Conservation (phyloP, 1,140 invertebrate genomes). For the Heliconius melpomene region DNA sequence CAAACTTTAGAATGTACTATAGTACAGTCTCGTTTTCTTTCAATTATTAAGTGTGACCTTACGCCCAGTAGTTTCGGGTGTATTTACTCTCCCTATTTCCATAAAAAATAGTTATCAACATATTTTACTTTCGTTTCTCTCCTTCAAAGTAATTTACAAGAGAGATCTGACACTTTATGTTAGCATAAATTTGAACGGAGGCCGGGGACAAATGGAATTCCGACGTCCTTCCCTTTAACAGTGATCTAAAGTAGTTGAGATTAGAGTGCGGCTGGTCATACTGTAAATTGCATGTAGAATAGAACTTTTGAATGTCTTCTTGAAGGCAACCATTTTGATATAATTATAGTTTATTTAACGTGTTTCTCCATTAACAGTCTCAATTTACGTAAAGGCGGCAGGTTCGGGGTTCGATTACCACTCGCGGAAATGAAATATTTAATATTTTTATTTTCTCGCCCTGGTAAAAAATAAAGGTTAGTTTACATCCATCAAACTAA, state of each 20-base stretch:
- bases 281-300: neutral
- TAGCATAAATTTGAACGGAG: constrained; percentile 8
- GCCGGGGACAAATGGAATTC: constrained; percentile 3
- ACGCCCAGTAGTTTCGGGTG: no score
- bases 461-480: neutral
- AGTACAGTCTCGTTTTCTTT: no score
- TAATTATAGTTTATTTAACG: no score
- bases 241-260: neutral
- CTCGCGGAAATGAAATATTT: neutral
- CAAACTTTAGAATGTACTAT: no score
- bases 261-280: neutral
- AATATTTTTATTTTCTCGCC: neutral
- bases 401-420: neutral
- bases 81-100: neutral
- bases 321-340: neutral
- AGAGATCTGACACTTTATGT: neutral
- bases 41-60: no score
- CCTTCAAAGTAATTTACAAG: neutral
- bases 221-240: constrained; percentile 3
- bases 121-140: neutral
- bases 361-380: no score
- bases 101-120: neutral
- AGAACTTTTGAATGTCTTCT: neutral
- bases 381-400: no score
- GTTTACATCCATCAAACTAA: no score